Evolutionary conservation across 1,140 invertebrate genomes (phyloP), one percentile per base, ranked within the genome.

Genomic region (Gryllus bimaculatus): DNA sequence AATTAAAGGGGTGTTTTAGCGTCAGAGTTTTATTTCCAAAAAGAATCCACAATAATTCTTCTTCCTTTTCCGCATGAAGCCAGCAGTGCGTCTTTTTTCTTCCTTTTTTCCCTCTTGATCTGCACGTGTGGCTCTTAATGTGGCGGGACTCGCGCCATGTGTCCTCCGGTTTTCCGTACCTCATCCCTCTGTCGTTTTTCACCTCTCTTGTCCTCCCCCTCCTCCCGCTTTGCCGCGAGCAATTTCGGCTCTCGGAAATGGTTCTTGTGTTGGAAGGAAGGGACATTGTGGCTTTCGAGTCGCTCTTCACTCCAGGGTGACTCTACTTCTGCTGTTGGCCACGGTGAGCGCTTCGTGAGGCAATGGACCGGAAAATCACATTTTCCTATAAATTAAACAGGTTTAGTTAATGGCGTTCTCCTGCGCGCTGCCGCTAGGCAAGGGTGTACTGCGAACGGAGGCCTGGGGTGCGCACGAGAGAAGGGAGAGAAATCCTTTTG

Each of bases 321-420:
- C 15, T 54, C n/a, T 77, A 20, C 26, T 66, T 66, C 54, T 66
- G 54, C 54, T 66, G 76, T 18, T 48, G 47, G 76, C 48, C 76
- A 12, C 20, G 13, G 76, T 21, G 6, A 77, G 76, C 76, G 78
- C 75, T 49, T 39, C 73, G 73, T 20, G 47, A 66, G 78, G 73
- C 78, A 79, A 79, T 77, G 75, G 75, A 74, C 75, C 76, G 79
- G 79, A 79, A 79, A 79, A 79, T 79, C 79, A 73, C 75, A 79
- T 79, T 79, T 79, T 79, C 79, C 79, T 77, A 79, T 79, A 79
- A 79, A 79, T 79, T 79, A 79, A 79, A 79, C 79, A 79, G 79
- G 76, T 73, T 77, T 79, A 77, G 75, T 79, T 79, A 77, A 79
- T 77, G 75, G 79, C 49, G 48, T 54, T 47, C 76, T 48, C 76